Evolutionary conservation across 1,140 invertebrate species (phyloP), one percentile per base, ranked within the genome.

Genomic region (Carposina sasakii): DNA sequence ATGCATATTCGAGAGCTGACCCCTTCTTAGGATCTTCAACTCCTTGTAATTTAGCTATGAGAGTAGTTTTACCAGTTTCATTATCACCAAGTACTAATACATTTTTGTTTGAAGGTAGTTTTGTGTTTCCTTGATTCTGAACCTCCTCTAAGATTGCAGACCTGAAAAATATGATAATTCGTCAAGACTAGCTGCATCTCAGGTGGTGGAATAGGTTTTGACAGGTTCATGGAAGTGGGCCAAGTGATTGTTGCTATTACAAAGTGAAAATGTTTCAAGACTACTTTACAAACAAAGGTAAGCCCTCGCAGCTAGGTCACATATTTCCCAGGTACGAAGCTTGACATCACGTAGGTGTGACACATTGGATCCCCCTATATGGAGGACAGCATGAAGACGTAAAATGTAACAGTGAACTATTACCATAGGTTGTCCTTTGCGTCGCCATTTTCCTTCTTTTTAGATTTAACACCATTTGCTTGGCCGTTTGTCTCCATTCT

Each of bases 21-120:
- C 97, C 98, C 87, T 98, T 98, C 82, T 96, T 98, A 2, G 96
- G 96, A 85, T 98, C 95, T 70, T 98, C 96, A 37, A 96, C 93
- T 46, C 96, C 95, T 88, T 96, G 94, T 52, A 96, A 85, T 86
- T 96, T 96, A 2, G 96, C 96, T 71, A 99, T 94, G 51, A 99
- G 89, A 42, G 97, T 99, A 20, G 97, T 99, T 88, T 99, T 99
- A 12, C 98, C 98, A 66, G 94, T 95, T 85, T 97, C 95, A 87
- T 96, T 96, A 76, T 98, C 96, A 66, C 97, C 96, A 86, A 97
- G 87, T 55, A 97, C 95, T 76, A 97, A 85, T 57, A 98, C 90
- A 85, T 94, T 94, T 89, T 97, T 97, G 72, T 94, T 95, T 54
- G 95, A 93, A 66, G 95, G 94, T 84, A 98, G 88, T 87, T 97